Evolutionary conservation across 2,797 vertebrate genomes (phyloP), one percentile per base, ranked within the genome.

Genomic region (Sorex maritimensis): DNA sequence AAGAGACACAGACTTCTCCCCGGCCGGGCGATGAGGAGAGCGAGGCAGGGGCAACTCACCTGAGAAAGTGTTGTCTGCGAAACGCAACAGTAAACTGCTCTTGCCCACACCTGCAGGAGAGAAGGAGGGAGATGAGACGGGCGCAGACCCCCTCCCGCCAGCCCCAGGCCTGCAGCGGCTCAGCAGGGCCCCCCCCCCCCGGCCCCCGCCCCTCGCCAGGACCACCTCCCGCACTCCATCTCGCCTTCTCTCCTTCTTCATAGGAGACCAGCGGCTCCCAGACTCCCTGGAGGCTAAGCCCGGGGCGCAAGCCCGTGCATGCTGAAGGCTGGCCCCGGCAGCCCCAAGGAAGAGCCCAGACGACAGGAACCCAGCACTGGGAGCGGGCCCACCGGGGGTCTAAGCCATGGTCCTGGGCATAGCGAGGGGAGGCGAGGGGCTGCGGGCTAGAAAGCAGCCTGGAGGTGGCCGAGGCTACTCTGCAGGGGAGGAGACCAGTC

Each of bases 61-160:
- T 99, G 99, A 99, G 98, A 99, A 99, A 9, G 99, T 99, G 98
- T 99, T 99, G 98, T 99, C 99, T 98, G 99, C 99, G 97, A 99
- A 99, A 93, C 99, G 99, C 97, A 99, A 98, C 92, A 99, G 99
- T 97, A 99, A 99, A 98, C 99, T 99, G 98, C 99, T 99, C 98
- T 99, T 99, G 97, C 99, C 99, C 96, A 99, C 99, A 98, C 99
- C 99, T 99, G 97, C 0, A 5, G 96, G 82, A 97, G 83, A 98
- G 91, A 97, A 86, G 80, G 55, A 75, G 65, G 9, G 26, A 5
- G 75, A 7, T 95, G 83, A 95, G 38, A 95, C 77, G 10, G n/a
- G 71, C 0, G 8, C 1, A 34, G 3, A 44, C 2, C 1, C 11
- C 86, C 12, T 58, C 72, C 52, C 63, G 24, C 10, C 19, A 15